A percentile compares a stretch with the other conserved stretches of the same genome.
phyloP scores from a whole-genome alignment of 2,888 invertebrate species.

The Philhelius pedissequus region DNA sequence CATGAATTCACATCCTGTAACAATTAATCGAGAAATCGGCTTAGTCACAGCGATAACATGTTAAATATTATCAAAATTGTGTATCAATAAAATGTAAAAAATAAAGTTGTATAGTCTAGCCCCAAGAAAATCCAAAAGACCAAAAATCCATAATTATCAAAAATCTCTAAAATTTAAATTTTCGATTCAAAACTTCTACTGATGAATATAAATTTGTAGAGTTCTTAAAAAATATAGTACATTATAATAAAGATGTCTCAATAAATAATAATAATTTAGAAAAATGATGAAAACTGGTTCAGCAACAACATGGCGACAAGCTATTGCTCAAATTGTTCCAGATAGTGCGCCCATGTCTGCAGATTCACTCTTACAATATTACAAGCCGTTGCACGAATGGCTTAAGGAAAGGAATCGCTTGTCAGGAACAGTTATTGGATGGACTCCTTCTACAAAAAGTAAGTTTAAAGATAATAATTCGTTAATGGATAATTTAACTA shows the following conservation, averaged over 20 bases:
- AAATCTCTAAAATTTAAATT: too few species aligned
- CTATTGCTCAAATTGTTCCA: constrained; percentile 84
- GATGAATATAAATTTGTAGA: too few species aligned
- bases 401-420: constrained; percentile 84
- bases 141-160: too few species aligned
- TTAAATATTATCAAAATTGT: too few species aligned
- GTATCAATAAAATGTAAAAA: too few species aligned
- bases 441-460: constrained; percentile 78
- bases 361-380: constrained; percentile 87
- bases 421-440: constrained; percentile 82
- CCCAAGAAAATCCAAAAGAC: too few species aligned
- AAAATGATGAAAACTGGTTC: constrained; percentile 82
- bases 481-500: neutral
- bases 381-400: constrained; percentile 86
- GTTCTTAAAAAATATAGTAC: too few species aligned
- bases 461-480: neutral
- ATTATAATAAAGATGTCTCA: neutral
- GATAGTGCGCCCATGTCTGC: constrained; percentile 86
- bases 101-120: too few species aligned
- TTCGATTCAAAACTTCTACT: too few species aligned
- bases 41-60: too few species aligned
- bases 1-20: too few species aligned
- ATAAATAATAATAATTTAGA: constrained; percentile 73
- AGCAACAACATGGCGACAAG: constrained; percentile 87
- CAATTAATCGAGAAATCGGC: too few species aligned